These are phyloP conservation scores for Lonchura striata DNA, from an alignment of 2,113 vertebrate species.

Conservation along the genomic window DNA sequence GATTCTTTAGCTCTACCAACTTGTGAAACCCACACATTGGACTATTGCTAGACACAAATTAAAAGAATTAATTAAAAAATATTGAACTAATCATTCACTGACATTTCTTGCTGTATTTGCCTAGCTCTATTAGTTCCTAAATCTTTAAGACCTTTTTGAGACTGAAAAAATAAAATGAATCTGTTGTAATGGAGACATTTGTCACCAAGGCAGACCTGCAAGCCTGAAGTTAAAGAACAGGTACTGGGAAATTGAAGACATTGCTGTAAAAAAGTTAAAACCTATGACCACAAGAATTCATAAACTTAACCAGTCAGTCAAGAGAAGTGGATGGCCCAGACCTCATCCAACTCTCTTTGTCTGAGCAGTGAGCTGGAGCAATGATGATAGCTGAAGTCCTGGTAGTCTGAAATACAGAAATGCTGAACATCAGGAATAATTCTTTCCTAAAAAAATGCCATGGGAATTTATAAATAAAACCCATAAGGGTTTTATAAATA, in stretches of 20 bases:
- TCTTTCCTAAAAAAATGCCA: background rate
- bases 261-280: background rate
- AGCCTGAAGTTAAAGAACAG: conserved; percentile 3
- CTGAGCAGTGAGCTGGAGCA: background rate
- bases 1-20: background rate
- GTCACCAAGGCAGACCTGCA: background rate
- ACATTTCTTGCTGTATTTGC: conserved; percentile 30
- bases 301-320: background rate
- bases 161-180: conserved; percentile 41
- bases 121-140: conserved; percentile 29
- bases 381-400: background rate
- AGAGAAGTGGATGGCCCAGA: background rate
- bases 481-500: no score
- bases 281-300: background rate
- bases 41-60: background rate
- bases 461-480: background rate
- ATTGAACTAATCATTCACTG: conserved; percentile 34
- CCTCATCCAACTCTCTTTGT: background rate
- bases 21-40: background rate
- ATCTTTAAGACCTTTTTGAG: conserved; percentile 23
- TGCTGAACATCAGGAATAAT: background rate
- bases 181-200: conserved; percentile 14
- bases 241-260: background rate
- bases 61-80: conserved; percentile 31
- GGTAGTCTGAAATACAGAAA: background rate